Conservation (phyloP, 2,113 vertebrate species). For the Galeopterus variegatus region DNA sequence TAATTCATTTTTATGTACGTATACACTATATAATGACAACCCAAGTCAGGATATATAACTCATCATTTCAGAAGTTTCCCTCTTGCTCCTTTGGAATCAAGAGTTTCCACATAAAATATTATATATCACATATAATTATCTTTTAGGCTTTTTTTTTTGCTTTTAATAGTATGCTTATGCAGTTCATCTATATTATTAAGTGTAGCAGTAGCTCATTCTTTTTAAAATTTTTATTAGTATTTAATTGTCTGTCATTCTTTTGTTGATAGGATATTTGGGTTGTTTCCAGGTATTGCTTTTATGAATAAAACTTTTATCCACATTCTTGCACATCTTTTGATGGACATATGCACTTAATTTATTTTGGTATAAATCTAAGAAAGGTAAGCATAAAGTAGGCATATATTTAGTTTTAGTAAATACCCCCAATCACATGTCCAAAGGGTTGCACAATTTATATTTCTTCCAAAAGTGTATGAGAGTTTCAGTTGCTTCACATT, state of each 20-base stretch:
- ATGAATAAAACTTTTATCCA: not conserved
- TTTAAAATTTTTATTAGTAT: not conserved
- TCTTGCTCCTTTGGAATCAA: not conserved
- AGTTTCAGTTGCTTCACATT: not conserved
- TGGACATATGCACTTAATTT: not conserved
- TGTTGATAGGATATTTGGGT: not conserved
- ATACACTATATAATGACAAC: not conserved
- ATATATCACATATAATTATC: not conserved
- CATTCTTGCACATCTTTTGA: not conserved
- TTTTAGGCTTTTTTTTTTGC: not conserved
- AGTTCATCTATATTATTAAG: not conserved
- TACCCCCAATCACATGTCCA: not conserved
- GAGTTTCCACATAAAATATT: not conserved
- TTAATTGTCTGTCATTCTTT: not conserved
- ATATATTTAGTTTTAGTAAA: not conserved
- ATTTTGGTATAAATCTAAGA: not conserved
- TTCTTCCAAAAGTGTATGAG: not conserved
- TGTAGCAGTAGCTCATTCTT: not conserved
- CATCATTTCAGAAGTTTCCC: not conserved
- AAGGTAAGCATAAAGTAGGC: rapidly evolving
- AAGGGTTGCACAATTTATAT: not conserved
- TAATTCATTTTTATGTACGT: not conserved
- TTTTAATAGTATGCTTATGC: not conserved
- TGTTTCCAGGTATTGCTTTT: not conserved
- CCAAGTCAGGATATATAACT: not conserved